Base-by-base conservation (phyloP, 2,113 vertebrate genomes). In the Platichthys flesus region DNA sequence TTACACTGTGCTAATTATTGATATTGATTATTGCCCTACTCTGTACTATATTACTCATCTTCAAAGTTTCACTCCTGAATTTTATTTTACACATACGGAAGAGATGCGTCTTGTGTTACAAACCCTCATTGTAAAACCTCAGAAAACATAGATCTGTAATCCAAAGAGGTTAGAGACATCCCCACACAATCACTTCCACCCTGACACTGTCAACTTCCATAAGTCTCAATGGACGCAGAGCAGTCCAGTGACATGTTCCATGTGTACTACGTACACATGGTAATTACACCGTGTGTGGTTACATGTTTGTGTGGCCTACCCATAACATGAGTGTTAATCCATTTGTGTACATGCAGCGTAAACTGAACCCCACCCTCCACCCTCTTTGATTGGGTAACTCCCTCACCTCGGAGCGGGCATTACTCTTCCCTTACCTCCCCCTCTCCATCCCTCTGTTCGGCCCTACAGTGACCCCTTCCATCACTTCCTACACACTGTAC, bases 391-490 rank as follows among this genome's bases (percentile, higher is more conserved):
- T 69, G 40, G 68, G 69, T 75, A 58, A 61, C 14, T 87, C 79
- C 58, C 16, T 86, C 77, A 82, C 86, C 79, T 87, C 83, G 77
- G 15, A 67, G 40, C 73, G 57, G 67, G 79, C 69, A 35, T 69
- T 64, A 67, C 71, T 51, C 47, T 37, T 37, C 20, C 37, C 24
- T 68, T 31, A 58, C 37, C 55, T 69, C 54, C 60, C 28, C 47
- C 40, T 37, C 26, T 47, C 28, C 68, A 42, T 78, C 60, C 67
- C 49, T 47, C 40, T 51, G 7, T 51, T 70, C 51, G 55, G 47
- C n/a, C 61, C 69, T 35, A 51, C 18, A 31, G 18, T 73, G 42
- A 76, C 74, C 51, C 55, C 9, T 60, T 73, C 63, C 76, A 71
- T 86, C 67, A 71, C 71, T 31, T 75, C 62, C 58, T 16, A 5